Conservation (phyloP, 2,113 vertebrate species). For the Heteronetta atricapilla region DNA sequence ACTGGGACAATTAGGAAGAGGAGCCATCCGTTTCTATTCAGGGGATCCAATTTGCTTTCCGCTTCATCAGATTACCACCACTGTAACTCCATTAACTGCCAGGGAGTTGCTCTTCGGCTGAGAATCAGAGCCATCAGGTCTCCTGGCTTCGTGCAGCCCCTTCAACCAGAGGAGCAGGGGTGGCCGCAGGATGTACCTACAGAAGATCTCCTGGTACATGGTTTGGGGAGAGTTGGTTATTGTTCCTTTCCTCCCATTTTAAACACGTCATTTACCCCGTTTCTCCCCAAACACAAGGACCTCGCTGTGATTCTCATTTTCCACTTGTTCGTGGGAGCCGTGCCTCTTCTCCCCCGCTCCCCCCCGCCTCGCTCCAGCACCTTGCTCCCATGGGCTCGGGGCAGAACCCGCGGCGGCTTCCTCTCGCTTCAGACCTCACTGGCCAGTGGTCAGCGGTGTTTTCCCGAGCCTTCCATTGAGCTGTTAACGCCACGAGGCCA, state of each 20-base stretch:
- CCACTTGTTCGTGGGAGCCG: neutral
- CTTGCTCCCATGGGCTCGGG: neutral
- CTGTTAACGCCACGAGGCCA: neutral
- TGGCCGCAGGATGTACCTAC: neutral
- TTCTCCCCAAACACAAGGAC: neutral
- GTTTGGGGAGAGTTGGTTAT: rapidly evolving
- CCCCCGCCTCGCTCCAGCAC: neutral
- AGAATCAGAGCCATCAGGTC: neutral
- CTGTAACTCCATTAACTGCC: neutral
- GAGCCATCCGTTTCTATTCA: neutral
- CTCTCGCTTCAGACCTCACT: neutral
- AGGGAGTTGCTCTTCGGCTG: neutral
- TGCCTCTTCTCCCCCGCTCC: rapidly evolving
- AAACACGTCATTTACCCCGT: neutral
- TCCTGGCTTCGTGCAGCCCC: neutral
- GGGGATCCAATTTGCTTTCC: neutral
- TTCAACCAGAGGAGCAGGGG: neutral
- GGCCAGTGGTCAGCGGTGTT: neutral
- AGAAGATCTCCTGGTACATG: neutral
- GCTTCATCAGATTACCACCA: constrained; percentile 16
- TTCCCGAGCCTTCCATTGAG: neutral
- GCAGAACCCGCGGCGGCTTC: neutral
- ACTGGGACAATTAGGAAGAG: neutral
- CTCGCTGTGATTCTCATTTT: neutral
- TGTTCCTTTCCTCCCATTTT: neutral